phyloP scores from a whole-genome alignment of 2,888 invertebrate species.

The Orthosia incerta region DNA sequence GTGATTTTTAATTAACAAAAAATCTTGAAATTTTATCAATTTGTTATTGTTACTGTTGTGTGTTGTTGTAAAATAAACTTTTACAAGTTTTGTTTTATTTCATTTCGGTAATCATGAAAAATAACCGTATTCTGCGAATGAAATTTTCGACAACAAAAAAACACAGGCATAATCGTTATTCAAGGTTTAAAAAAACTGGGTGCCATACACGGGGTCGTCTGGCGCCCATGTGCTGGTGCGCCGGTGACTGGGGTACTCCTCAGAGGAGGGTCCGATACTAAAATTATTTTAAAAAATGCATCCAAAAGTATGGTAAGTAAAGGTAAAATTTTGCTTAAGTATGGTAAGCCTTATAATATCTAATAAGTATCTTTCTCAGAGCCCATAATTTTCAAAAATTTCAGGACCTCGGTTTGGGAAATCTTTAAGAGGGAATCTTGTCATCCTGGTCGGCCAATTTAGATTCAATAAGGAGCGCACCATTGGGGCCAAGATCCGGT shows the following conservation, averaged over 20 bases:
- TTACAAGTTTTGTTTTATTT: not conserved
- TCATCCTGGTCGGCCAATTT: slow-evolving; percentile 59
- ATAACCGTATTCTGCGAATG: not conserved
- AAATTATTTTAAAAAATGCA: not conserved
- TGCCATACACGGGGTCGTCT: not conserved
- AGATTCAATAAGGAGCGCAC: slow-evolving; percentile 61
- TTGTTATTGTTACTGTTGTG: slow-evolving; percentile 17
- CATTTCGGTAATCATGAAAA: not conserved
- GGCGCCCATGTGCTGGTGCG: too few relatives aligned
- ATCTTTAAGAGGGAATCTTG: slow-evolving; percentile 65
- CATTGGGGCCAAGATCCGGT: slow-evolving; percentile 59
- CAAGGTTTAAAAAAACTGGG: too few relatives aligned
- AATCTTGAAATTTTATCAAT: not conserved
- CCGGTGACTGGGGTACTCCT: too few relatives aligned
- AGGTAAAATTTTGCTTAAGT: not conserved
- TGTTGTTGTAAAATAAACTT: slow-evolving; percentile 17
- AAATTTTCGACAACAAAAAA: not conserved
- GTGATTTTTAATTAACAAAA: not conserved
- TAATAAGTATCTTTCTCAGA: not conserved
- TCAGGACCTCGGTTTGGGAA: slow-evolving; percentile 52
- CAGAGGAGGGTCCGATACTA: too few relatives aligned
- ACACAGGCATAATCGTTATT: not conserved
- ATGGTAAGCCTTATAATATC: not conserved
- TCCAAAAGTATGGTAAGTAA: not conserved
- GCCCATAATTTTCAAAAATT: slow-evolving; percentile 9